A percentile compares a stretch with the other conserved stretches of the same genome.
Conservation (phyloP, 1,140 invertebrate species). For the Brachionus calyciflorus region DNA sequence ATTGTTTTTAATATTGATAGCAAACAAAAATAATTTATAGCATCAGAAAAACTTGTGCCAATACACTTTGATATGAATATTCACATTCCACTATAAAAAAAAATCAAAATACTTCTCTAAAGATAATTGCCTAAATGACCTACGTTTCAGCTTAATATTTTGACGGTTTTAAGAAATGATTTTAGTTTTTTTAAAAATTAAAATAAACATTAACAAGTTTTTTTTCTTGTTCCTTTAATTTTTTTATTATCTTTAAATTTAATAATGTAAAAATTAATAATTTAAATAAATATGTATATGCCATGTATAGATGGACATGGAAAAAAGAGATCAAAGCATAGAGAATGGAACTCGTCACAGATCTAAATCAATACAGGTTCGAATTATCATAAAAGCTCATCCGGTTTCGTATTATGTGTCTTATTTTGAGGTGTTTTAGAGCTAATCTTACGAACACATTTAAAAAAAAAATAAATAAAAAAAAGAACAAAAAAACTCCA, state of each 20-base stretch:
- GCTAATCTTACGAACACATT: constrained; percentile 5
- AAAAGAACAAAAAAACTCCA: background rate
- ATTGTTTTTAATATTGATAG: no score
- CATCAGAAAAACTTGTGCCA: no score
- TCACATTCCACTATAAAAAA: no score
- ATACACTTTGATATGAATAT: no score
- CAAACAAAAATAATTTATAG: no score
- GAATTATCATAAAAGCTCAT: constrained; percentile 45
- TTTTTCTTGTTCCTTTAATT: no score
- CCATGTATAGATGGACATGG: constrained; percentile 45
- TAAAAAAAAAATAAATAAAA: constrained; percentile 1
- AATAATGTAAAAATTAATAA: background rate
- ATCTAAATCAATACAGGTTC: constrained; percentile 47
- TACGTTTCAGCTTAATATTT: no score
- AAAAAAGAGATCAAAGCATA: constrained; percentile 20
- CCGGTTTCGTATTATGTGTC: constrained; percentile 47
- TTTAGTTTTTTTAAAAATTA: no score
- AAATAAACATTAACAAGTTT: no score
- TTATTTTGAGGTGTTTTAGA: constrained; percentile 47
- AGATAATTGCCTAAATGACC: no score
- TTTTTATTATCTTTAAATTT: constrained; percentile 1
- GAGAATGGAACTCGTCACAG: constrained; percentile 33
- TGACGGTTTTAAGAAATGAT: no score
- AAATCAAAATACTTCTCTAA: no score
- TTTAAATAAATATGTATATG: background rate